These are phyloP conservation scores for Apostichopus japonicus DNA, from an alignment of 35 echinoderm and acorn worm species.

Conservation along the genomic window DNA sequence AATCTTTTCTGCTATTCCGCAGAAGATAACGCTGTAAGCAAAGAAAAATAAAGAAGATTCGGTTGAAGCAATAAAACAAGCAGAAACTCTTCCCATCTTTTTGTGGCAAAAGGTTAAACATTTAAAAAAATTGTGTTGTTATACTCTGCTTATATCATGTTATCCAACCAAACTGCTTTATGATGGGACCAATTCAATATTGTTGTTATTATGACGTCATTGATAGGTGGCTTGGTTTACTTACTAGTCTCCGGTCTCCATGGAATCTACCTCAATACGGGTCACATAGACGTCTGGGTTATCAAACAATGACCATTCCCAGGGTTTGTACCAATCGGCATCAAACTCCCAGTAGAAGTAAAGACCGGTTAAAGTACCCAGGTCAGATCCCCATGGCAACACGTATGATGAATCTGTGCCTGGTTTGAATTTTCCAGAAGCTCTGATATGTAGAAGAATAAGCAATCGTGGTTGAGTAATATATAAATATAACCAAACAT, in stretches of 20 bases:
- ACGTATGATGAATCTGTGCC: constrained; percentile 27
- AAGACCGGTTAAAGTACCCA: constrained; percentile 57
- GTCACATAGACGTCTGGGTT: constrained; percentile 78
- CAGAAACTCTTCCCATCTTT: no score
- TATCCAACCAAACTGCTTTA: no score
- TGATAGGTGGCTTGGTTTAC: not conserved
- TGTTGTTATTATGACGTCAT: not conserved
- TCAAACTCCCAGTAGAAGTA: constrained; percentile 89
- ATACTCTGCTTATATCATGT: no score
- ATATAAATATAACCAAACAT: no score
- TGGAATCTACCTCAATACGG: constrained; percentile 59
- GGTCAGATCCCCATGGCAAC: constrained; percentile 20
- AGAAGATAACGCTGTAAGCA: constrained; percentile 13
- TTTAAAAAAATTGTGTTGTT: no score
- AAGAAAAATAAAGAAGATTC: not conserved
- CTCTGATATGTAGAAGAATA: constrained; percentile 20
- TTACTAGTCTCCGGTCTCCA: constrained; percentile 32
- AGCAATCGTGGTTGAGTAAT: not conserved
- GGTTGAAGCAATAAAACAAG: no score
- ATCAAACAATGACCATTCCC: constrained; percentile 84
- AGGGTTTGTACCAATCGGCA: constrained; percentile 77
- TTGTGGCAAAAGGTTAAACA: no score
- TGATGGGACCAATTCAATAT: no score
- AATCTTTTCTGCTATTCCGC: constrained; percentile 21
- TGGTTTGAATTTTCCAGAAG: constrained; percentile 42